These are phyloP conservation scores for Steatocranus sp. DNA, from an alignment of 2,797 vertebrate genomes.

Conservation along the genomic window DNA sequence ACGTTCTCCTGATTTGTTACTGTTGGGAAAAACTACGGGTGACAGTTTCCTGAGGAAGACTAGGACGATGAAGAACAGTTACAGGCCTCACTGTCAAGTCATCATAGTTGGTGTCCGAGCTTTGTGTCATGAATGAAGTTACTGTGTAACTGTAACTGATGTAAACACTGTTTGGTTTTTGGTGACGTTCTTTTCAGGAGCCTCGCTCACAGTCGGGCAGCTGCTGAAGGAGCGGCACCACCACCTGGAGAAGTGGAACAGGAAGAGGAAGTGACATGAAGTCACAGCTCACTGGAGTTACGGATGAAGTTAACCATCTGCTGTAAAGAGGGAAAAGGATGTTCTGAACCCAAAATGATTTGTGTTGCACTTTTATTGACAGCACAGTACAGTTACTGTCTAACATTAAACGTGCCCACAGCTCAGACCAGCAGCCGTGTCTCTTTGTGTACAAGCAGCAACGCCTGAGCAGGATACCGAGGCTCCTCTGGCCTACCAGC, in stretches of 20 bases:
- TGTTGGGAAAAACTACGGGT: accelerated
- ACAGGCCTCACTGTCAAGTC: not conserved
- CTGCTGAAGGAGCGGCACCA: slow-evolving; percentile 63
- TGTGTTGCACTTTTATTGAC: not conserved
- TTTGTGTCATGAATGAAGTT: not conserved
- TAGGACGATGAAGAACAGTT: not conserved
- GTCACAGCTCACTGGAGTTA: not conserved
- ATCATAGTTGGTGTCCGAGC: not conserved
- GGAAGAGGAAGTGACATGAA: slow-evolving; percentile 52
- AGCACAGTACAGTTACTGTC: not conserved
- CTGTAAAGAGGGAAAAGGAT: not conserved
- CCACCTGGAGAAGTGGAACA: slow-evolving; percentile 56
- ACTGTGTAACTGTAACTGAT: not conserved
- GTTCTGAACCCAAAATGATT: not conserved
- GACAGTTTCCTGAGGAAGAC: not conserved
- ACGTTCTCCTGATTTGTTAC: not conserved
- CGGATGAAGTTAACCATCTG: not conserved
- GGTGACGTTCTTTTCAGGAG: slow-evolving; percentile 38
- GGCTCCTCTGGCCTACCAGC: slow-evolving; percentile 77
- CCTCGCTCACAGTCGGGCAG: slow-evolving; percentile 56
- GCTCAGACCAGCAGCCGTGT: not conserved
- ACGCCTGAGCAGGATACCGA: accelerated
- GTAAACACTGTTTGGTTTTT: not conserved
- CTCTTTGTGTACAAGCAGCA: not conserved
- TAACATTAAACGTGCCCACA: accelerated